Percentiles rank a stretch among this genome's conserved stretches.
phyloP scores from a whole-genome alignment of 2,888 invertebrate species.

The Erebia palarica region DNA sequence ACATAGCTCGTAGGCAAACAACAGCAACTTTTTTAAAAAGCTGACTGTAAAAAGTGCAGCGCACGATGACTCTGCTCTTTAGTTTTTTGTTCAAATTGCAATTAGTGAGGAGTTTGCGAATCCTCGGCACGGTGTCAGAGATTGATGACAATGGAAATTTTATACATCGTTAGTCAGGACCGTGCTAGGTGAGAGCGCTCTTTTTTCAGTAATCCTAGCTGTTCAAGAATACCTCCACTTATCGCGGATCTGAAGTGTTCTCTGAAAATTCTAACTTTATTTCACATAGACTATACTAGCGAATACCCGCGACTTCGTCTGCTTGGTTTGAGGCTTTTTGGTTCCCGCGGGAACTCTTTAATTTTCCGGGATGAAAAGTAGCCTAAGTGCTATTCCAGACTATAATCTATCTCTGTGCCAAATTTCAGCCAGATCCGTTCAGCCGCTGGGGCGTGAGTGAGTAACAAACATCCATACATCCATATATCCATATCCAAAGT shows the following conservation, averaged over 20 bases:
- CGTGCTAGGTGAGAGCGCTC: conserved; percentile 77
- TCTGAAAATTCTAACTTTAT: too few species aligned
- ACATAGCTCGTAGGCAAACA: conserved; percentile 45
- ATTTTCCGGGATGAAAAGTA: too few species aligned
- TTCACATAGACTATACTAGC: too few species aligned
- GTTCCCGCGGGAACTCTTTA: too few species aligned
- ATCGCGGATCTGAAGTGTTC: conserved; percentile 30
- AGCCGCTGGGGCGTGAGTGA: too few species aligned
- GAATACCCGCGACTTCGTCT: too few species aligned
- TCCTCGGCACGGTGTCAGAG: conserved; percentile 79
- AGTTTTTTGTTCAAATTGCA: conserved; percentile 81
- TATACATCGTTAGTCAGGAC: conserved; percentile 81
- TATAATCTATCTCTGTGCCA: too few species aligned
- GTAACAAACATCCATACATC: too few species aligned
- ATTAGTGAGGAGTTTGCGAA: conserved; percentile 81
- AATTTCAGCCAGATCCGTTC: too few species aligned
- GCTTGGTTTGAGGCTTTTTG: too few species aligned
- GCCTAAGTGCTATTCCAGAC: too few species aligned
- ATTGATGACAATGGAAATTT: conserved; percentile 83
- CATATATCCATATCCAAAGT: too few species aligned
- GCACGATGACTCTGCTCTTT: conserved; percentile 76
- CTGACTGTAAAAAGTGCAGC: conserved; percentile 72
- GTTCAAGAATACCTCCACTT: conserved; percentile 53
- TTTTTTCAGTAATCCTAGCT: conserved; percentile 76
- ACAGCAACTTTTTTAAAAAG: conserved; percentile 56